Evolutionary conservation across 2,888 invertebrate species (phyloP).

Genomic region (Margaritifera margaritifera): DNA sequence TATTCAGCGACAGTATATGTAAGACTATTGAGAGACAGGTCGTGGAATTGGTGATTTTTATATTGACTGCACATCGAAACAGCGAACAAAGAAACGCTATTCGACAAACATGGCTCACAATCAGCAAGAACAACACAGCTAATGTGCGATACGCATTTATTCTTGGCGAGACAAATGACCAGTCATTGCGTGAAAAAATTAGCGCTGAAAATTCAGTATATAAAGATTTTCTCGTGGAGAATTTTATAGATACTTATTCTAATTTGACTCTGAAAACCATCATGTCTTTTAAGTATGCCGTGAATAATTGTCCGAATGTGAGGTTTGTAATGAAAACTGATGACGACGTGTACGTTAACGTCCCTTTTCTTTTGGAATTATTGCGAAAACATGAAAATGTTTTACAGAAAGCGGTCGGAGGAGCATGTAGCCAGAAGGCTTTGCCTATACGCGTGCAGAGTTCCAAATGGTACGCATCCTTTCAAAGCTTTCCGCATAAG

Average conservation of each 20-base stretch:
- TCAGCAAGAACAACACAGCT: conserved; percentile 21
- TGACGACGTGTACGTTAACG: conserved; percentile 36
- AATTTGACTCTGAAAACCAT: conserved; percentile 39
- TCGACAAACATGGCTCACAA: conserved; percentile 35
- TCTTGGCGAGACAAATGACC: conserved; percentile 20
- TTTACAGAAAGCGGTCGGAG: conserved; percentile 30
- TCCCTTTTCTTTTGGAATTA: not conserved
- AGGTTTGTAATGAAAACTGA: conserved; percentile 37
- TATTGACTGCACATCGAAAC: conserved; percentile 24
- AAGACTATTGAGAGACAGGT: not conserved
- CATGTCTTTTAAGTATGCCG: conserved; percentile 34
- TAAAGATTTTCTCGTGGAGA: conserved; percentile 28
- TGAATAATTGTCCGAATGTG: conserved; percentile 22
- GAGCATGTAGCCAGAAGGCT: conserved; percentile 18
- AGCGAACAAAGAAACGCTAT: conserved; percentile 22
- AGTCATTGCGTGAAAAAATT: conserved; percentile 7
- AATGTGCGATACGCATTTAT: conserved; percentile 38
- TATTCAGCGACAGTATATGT: conserved; percentile 30
- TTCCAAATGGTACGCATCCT: conserved; percentile 46
- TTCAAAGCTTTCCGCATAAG: conserved; percentile 25
- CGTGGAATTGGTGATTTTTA: conserved; percentile 28
- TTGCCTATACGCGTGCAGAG: conserved; percentile 26
- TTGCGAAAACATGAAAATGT: not conserved
- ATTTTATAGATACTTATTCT: conserved; percentile 31
- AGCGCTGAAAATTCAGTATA: conserved; percentile 19